Conservation (phyloP, 2,113 vertebrate genomes). For the Bos javanicus region DNA sequence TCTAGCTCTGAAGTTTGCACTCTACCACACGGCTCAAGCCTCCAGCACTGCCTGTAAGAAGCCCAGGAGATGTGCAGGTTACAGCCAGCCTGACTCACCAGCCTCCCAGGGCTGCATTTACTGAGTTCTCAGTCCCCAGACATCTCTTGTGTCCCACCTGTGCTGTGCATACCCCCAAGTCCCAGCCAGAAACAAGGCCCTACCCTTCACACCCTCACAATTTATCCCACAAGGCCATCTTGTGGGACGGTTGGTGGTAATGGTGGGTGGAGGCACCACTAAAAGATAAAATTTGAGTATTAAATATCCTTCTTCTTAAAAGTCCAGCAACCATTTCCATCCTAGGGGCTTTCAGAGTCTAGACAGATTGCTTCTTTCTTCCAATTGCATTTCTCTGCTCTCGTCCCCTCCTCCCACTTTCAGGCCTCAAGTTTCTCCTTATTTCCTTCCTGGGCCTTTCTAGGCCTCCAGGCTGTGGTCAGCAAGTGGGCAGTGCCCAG, state of each 20-base stretch:
- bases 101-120: neutral
- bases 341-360: neutral
- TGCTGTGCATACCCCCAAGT: neutral
- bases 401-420: neutral
- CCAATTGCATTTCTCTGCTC: neutral
- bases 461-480: neutral
- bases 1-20: too few relatives aligned
- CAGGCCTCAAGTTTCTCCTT: neutral
- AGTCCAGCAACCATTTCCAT: neutral
- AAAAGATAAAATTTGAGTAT: neutral
- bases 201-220: neutral
- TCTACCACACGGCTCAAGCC: neutral
- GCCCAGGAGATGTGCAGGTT: neutral
- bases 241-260: neutral
- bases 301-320: neutral
- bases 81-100: neutral
- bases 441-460: neutral
- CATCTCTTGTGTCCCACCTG: rapidly evolving
- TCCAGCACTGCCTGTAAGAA: neutral
- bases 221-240: neutral
- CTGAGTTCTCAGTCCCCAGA: neutral
- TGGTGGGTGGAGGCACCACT: neutral
- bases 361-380: neutral
- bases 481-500: neutral
- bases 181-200: neutral